Conservation (phyloP, 2,113 vertebrate species). For the Parus major region DNA sequence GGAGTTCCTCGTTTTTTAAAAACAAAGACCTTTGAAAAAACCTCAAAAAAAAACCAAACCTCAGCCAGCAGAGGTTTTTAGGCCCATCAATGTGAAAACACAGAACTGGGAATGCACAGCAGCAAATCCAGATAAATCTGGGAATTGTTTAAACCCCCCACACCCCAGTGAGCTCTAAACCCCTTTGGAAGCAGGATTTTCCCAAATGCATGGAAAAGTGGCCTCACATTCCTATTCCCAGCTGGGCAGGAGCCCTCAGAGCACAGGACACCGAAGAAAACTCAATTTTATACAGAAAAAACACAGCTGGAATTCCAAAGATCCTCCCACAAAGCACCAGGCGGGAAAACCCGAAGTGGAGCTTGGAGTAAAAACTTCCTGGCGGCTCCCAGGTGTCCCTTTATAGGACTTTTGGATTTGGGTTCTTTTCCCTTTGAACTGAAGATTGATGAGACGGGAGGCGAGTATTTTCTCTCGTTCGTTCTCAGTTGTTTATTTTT, state of each 20-base stretch:
- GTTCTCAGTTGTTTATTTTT: too few relatives aligned
- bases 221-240: not conserved
- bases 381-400: not conserved
- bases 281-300: accelerated
- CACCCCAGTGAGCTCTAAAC: not conserved
- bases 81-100: not conserved
- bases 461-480: too few relatives aligned
- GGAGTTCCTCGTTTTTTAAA: not conserved
- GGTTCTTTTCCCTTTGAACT: too few relatives aligned
- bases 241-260: accelerated
- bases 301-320: not conserved
- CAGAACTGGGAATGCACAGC: not conserved
- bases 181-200: not conserved
- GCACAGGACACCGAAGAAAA: not conserved
- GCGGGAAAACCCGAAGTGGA: accelerated
- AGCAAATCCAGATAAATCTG: not conserved
- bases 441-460: too few relatives aligned
- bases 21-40: not conserved
- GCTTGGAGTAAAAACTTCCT: not conserved
- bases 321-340: not conserved
- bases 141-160: not conserved
- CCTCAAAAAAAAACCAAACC: too few relatives aligned
- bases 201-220: not conserved
- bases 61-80: not conserved
- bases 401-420: too few relatives aligned